Base-by-base conservation (phyloP, 2,888 invertebrate genomes). In the Tethea ocularis region DNA sequence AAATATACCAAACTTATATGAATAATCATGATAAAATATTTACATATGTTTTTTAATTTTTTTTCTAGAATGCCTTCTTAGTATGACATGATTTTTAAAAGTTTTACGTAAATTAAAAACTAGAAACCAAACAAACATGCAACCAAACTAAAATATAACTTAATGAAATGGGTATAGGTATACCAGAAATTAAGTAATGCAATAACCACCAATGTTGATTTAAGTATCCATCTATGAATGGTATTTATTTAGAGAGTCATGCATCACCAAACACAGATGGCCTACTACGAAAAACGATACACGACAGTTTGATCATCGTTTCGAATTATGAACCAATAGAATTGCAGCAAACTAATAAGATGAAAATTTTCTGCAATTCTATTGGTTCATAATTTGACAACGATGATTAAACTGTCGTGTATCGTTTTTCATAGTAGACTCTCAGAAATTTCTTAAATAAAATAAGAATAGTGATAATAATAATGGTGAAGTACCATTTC, bases 401-500 rank as follows among this genome's bases (percentile, higher is more conserved):
- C n/a, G n/a, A n/a, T n/a, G n/a, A n/a, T n/a, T n/a, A n/a, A n/a
- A n/a, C n/a, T n/a, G n/a, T n/a, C n/a, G n/a, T n/a, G n/a, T n/a
- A n/a, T n/a, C n/a, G n/a, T n/a, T n/a, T n/a, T n/a, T n/a, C n/a
- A n/a, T n/a, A n/a, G n/a, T n/a, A n/a, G n/a, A n/a, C n/a, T n/a
- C n/a, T n/a, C n/a, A n/a, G 33, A 33, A 33, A 36, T 11, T 1
- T n/a, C 13, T 57, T 56, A 61, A 46, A 53, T 62, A 70, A 63
- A 65, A 69, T 22, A 75, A 66, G 70, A 69, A 66, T 71, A 69
- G 71, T 78, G 75, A 78, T 71, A 81, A 78, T 71, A 81, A 70
- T 65, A 80, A 82, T 79, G 77, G 78, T 75, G 76, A 75, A 83
- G 84, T 93, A 93, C 92, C 92, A 92, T 91, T 87, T 89, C 90